Evolutionary conservation across 2,113 vertebrate species (phyloP).

Genomic region (Xiphophorus maculatus): DNA sequence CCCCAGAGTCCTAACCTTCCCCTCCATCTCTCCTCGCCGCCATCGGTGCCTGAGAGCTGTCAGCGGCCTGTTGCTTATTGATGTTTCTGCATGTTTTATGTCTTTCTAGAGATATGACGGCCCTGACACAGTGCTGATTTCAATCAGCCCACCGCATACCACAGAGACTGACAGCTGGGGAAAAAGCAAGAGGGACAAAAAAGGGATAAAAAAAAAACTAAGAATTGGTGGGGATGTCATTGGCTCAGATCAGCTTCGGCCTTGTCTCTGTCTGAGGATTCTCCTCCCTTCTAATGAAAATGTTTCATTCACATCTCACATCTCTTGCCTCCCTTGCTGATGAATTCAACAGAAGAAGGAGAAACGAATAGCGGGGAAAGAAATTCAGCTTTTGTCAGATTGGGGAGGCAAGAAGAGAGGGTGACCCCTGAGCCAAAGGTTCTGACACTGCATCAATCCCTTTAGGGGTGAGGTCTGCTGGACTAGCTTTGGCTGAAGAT

Average conservation of each 20-base stretch:
- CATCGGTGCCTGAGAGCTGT: constrained; percentile 92
- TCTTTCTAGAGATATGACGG: constrained; percentile 94
- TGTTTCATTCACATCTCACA: constrained; percentile 89
- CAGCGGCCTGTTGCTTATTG: constrained; percentile 99
- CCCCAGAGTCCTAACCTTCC: constrained; percentile 96
- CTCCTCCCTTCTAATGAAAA: constrained; percentile 92
- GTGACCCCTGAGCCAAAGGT: constrained; percentile 95
- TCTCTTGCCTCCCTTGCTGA: constrained; percentile 82
- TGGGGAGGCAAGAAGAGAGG: constrained; percentile 89
- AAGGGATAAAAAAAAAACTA: constrained; percentile 47
- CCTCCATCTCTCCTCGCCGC: constrained; percentile 89
- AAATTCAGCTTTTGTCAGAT: constrained; percentile 88
- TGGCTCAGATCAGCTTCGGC: constrained; percentile 77
- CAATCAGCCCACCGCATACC: constrained; percentile 89
- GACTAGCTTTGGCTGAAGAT: constrained; percentile 88
- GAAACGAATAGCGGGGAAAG: constrained; percentile 76
- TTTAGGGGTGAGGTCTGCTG: constrained; percentile 93
- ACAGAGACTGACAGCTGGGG: constrained; percentile 79
- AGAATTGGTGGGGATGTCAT: constrained; percentile 73
- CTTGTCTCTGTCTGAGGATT: constrained; percentile 75
- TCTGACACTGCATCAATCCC: constrained; percentile 97
- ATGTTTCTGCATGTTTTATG: constrained; percentile 99
- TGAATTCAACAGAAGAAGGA: constrained; percentile 85
- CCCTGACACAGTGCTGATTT: constrained; percentile 97
- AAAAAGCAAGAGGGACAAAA: constrained; percentile 66